These are phyloP conservation scores for Leptinotarsa defecta DNA, from an alignment of 1,140 invertebrate genomes.

Conservation along the genomic window DNA sequence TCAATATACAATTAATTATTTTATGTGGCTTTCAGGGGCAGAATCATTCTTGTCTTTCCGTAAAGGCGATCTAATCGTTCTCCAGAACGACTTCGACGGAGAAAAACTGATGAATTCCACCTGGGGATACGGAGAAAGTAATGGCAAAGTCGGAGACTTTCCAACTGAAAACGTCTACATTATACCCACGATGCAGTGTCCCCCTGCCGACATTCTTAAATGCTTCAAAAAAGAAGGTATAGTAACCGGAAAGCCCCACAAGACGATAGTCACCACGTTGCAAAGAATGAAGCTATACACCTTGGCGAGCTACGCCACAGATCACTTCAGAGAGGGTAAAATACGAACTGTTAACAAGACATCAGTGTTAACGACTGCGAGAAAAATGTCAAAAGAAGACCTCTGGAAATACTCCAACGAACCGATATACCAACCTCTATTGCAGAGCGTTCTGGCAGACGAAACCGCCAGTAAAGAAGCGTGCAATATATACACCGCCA, in stretches of 20 bases:
- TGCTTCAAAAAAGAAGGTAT: slow-evolving; percentile 65
- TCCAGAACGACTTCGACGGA: slow-evolving; percentile 76
- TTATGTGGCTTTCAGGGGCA: slow-evolving; percentile 48
- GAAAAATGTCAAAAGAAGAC: slow-evolving; percentile 64
- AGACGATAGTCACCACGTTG: slow-evolving; percentile 60
- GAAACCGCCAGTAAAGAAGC: slow-evolving; percentile 77
- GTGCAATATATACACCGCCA: slow-evolving; percentile 58
- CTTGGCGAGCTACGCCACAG: slow-evolving; percentile 78
- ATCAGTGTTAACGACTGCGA: slow-evolving; percentile 67
- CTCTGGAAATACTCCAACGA: slow-evolving; percentile 85
- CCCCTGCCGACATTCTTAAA: slow-evolving; percentile 64
- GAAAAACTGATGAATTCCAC: slow-evolving; percentile 74
- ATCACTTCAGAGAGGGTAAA: slow-evolving; percentile 72
- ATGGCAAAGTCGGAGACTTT: slow-evolving; percentile 79
- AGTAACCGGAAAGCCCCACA: slow-evolving; percentile 54
- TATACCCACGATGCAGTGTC: slow-evolving; percentile 79
- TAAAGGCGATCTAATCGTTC: slow-evolving; percentile 81
- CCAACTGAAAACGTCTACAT: slow-evolving; percentile 86
- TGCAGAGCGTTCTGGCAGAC: slow-evolving; percentile 79
- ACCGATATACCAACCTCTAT: slow-evolving; percentile 82
- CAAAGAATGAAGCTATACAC: slow-evolving; percentile 75
- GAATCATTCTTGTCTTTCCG: slow-evolving; percentile 56
- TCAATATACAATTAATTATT: neutral
- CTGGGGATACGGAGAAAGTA: slow-evolving; percentile 75
- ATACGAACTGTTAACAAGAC: slow-evolving; percentile 66